A percentile compares a stretch with the other conserved stretches of the same genome.
Conservation (phyloP, 30 jellyfish, hydroid and myxozoan genomes). For the Cassiopea andromeda region DNA sequence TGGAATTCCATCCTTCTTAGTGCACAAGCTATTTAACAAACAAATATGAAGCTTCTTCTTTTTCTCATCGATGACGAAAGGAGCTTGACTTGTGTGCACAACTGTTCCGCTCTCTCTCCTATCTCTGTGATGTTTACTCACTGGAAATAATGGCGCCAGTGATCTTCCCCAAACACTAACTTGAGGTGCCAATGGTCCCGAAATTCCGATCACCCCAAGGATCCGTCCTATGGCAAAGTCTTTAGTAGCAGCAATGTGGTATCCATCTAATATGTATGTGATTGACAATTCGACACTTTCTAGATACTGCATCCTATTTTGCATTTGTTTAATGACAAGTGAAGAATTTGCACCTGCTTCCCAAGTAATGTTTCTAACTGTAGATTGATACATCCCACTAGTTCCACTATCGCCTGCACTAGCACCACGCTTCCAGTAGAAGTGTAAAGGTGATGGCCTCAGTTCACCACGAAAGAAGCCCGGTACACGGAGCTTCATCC, state of each 20-base stretch:
- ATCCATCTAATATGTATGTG: conserved; percentile 19
- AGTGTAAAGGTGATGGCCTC: conserved; percentile 41
- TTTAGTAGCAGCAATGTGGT: not conserved
- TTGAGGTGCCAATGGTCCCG: conserved; percentile 56
- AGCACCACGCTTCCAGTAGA: conserved; percentile 35
- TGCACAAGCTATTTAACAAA: conserved; percentile 28
- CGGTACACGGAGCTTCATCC: conserved; percentile 26
- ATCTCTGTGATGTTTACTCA: not conserved
- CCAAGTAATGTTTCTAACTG: conserved; percentile 24
- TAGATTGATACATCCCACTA: conserved; percentile 49
- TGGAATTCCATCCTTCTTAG: conserved; percentile 23
- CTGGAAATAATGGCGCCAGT: conserved; percentile 4
- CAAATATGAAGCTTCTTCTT: conserved; percentile 25
- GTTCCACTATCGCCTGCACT: conserved; percentile 1
- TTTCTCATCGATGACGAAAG: conserved; percentile 22
- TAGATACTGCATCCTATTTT: conserved; percentile 5
- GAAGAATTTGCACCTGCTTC: conserved; percentile 7
- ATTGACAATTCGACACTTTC: conserved; percentile 44
- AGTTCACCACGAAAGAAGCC: conserved; percentile 57
- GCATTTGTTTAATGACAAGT: conserved; percentile 31
- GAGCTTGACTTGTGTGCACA: conserved; percentile 17
- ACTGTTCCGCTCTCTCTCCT: not conserved
- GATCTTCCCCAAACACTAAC: conserved; percentile 49
- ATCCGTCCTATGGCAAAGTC: conserved; percentile 48
- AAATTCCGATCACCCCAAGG: conserved; percentile 57